Evolutionary conservation across 2,797 vertebrate species (phyloP).

Genomic region (Tinamus major): DNA sequence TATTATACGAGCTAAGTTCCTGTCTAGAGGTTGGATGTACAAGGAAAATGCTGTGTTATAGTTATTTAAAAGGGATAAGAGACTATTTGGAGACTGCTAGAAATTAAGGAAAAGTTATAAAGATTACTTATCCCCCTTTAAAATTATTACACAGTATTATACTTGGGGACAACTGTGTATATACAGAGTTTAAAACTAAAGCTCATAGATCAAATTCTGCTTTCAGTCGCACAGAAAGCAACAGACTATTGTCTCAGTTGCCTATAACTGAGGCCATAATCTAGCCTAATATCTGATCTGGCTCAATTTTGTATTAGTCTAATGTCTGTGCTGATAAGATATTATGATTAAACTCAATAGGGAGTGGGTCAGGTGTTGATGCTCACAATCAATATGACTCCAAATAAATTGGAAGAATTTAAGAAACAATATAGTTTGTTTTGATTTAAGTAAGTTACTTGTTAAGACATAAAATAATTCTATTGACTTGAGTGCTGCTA

Average conservation of each 20-base stretch:
- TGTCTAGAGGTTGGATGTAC: neutral
- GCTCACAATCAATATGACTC: neutral
- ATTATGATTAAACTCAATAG: neutral
- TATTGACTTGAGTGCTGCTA: neutral
- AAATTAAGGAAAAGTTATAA: neutral
- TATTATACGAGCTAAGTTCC: neutral
- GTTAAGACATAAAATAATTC: neutral
- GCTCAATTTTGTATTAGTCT: conserved; percentile 2
- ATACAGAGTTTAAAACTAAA: conserved; percentile 3
- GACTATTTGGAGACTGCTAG: neutral
- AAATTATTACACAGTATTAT: conserved; percentile 23
- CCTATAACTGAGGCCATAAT: conserved; percentile 55
- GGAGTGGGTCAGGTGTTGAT: conserved; percentile 46
- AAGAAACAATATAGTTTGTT: neutral
- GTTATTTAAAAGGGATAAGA: conserved; percentile 3
- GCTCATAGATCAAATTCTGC: neutral
- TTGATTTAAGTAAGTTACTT: neutral
- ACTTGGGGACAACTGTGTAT: conserved; percentile 15
- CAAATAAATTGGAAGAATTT: neutral
- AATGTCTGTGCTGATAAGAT: conserved; percentile 20
- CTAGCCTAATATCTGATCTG: conserved; percentile 46
- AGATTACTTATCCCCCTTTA: neutral
- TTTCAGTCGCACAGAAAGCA: conserved; percentile 40
- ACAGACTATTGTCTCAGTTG: neutral
- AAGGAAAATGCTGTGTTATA: neutral